These are phyloP conservation scores for Apotomis betuletana DNA, from an alignment of 2,888 invertebrate species.

Conservation along the genomic window DNA sequence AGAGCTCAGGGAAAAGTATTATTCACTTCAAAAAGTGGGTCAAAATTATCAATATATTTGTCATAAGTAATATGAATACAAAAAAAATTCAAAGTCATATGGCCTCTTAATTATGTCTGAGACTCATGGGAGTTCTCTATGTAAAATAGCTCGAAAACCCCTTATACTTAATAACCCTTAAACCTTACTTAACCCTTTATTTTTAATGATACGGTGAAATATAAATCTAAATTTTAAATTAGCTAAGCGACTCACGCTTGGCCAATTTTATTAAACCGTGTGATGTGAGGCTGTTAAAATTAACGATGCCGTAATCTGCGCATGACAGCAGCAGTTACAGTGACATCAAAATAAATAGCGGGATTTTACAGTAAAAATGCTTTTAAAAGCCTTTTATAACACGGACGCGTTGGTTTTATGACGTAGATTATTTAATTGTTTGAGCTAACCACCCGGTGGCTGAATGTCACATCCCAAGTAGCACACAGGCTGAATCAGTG, in stretches of 20 bases:
- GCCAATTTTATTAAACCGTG: slow-evolving; percentile 4
- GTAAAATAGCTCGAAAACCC: too few relatives aligned
- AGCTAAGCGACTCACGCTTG: neutral
- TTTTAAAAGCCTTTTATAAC: slow-evolving; percentile 6
- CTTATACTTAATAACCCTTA: too few relatives aligned
- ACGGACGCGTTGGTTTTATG: neutral
- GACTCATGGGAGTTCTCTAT: too few relatives aligned
- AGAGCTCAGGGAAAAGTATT: too few relatives aligned
- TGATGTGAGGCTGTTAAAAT: neutral
- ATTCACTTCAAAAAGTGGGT: too few relatives aligned
- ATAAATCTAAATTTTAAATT: neutral
- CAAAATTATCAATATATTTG: too few relatives aligned
- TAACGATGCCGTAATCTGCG: slow-evolving; percentile 11
- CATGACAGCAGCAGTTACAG: neutral
- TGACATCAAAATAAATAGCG: slow-evolving; percentile 1
- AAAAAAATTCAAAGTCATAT: too few relatives aligned
- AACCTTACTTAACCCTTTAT: too few relatives aligned
- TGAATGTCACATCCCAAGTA: neutral
- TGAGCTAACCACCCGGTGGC: neutral
- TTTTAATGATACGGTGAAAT: too few relatives aligned
- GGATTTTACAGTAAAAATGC: slow-evolving; percentile 15
- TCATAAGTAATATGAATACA: too few relatives aligned
- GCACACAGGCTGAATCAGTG: too few relatives aligned
- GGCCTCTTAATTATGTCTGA: too few relatives aligned
- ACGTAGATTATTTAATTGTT: slow-evolving; percentile 6